phyloP scores from a whole-genome alignment of 2,113 vertebrate species.

The Anarhynchus alexandrinus region DNA sequence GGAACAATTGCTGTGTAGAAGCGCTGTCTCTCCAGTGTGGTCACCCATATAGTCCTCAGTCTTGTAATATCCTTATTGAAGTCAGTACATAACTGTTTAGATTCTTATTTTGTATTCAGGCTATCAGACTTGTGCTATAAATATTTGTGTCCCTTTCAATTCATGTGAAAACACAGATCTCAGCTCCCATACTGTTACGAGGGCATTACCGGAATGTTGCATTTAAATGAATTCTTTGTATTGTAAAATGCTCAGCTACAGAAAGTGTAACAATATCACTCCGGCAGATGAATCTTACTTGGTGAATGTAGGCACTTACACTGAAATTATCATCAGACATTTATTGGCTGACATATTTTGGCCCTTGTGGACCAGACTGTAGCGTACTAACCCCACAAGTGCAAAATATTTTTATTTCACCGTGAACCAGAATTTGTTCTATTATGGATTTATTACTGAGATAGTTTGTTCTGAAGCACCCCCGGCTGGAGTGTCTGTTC shows the following conservation, averaged over 20 bases:
- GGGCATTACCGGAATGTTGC: not conserved
- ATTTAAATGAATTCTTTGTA: not conserved
- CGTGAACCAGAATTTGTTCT: not conserved
- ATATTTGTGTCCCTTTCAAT: not conserved
- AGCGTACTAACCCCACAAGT: rapidly evolving
- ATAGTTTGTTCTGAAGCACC: not conserved
- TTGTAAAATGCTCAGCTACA: not conserved
- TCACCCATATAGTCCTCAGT: rapidly evolving
- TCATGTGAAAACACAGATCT: not conserved
- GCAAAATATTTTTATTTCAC: not conserved
- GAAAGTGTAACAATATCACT: not conserved
- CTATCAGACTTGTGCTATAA: not conserved
- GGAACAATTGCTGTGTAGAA: not conserved
- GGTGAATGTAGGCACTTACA: not conserved
- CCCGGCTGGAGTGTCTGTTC: not conserved
- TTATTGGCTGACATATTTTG: not conserved
- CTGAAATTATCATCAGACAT: not conserved
- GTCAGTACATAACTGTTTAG: not conserved
- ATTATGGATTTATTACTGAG: not conserved
- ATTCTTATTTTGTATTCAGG: rapidly evolving
- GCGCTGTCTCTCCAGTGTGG: not conserved
- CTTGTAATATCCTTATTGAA: not conserved
- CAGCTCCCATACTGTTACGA: not conserved
- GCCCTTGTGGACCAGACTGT: not conserved
- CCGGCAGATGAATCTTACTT: not conserved